Base-by-base conservation (phyloP, 1,140 invertebrate species). In the Laodelphax striatellus region DNA sequence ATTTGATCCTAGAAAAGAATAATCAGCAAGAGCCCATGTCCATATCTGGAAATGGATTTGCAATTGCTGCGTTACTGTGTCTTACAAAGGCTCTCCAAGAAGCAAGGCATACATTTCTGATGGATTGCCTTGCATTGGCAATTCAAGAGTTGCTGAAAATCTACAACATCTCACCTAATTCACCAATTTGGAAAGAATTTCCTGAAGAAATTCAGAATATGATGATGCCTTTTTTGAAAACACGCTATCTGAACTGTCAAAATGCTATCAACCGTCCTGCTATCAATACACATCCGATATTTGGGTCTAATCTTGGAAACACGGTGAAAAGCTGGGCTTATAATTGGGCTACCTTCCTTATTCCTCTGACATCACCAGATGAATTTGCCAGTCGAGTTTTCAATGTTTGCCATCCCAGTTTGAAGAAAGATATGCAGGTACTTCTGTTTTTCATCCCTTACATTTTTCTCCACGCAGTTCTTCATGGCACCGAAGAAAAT, bases 61-160 rank as follows among this genome's bases (percentile, higher is more conserved):
- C 46, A 17, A 19, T 19, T 50, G 16, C 46, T 50, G 77, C 85
- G 0, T 70, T 90, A 24, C 76, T 76, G 3, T 81, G 86, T 67
- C 73, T 88, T n/a, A 79, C 81, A 13, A 76, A 79, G 63, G 84
- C 84, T 6, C 85, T 87, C 64, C 85, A 88, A 71, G 82, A 80
- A 64, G 85, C 88, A 66, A 86, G 84, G 68, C 81, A 85, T 70
- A 83, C 85, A 21, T 70, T 82, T 73, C 82, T 80, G 63, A 83
- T 84, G 76, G 82, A 85, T 68, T 78, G 80, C 63, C 85, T 85
- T 69, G 83, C 84, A 9, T 69, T 88, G 57, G 87, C 86, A 13
- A 89, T 90, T 64, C 77, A 89, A 72, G 86, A 88, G 70, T 85
- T 86, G 63, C 69, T 90, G 52, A 85, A 82, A 67, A 75, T 78